Percentiles rank a stretch among this genome's conserved stretches.
phyloP scores from a whole-genome alignment of 2,888 invertebrate genomes.

The Heliconius aoede region DNA sequence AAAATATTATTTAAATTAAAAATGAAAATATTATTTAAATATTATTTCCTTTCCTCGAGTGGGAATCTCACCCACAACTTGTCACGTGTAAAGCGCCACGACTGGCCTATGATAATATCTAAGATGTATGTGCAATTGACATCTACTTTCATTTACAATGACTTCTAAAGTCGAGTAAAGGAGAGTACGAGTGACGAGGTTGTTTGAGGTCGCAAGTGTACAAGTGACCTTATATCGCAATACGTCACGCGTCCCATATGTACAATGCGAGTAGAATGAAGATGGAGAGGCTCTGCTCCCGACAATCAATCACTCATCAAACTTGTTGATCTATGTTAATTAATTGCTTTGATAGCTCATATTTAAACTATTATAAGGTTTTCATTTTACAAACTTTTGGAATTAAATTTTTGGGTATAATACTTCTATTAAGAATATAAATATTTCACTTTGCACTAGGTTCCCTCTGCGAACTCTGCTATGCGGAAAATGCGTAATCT shows the following conservation, averaged over 20 bases:
- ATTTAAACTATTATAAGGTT: not conserved
- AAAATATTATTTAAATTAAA: too few relatives aligned
- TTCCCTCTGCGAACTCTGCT: too few relatives aligned
- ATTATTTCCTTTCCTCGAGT: too few relatives aligned
- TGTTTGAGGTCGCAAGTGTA: not conserved
- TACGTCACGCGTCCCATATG: constrained; percentile 7
- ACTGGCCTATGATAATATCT: not conserved
- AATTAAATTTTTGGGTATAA: not conserved
- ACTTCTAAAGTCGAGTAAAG: not conserved
- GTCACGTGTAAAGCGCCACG: too few relatives aligned
- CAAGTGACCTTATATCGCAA: not conserved
- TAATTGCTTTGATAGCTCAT: not conserved
- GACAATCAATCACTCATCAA: constrained; percentile 10
- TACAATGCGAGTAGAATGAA: constrained; percentile 22
- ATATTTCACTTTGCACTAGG: too few relatives aligned
- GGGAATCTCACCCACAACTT: too few relatives aligned
- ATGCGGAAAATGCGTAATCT: too few relatives aligned
- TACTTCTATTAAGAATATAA: too few relatives aligned
- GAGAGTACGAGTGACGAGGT: not conserved
- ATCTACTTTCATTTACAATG: not conserved
- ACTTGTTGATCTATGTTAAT: constrained; percentile 15
- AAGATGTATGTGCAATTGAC: not conserved
- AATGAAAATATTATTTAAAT: too few relatives aligned
- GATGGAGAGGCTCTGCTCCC: constrained; percentile 20
- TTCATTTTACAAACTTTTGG: not conserved